phyloP scores from a whole-genome alignment of 2,888 invertebrate species.

The Mantis religiosa region DNA sequence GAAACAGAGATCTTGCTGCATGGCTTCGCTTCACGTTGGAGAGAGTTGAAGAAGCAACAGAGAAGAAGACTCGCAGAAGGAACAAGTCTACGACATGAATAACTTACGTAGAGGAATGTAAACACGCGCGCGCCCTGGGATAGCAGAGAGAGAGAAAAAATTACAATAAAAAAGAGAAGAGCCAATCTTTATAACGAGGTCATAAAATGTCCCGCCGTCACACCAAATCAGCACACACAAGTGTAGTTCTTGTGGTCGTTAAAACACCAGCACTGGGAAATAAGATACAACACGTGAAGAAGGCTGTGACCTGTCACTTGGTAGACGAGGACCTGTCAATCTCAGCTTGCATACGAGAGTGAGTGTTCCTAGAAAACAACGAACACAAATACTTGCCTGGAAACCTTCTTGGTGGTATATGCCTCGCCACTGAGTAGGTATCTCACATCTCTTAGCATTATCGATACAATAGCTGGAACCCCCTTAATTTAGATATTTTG shows the following conservation, averaged over 20 bases:
- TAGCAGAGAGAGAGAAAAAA: neutral
- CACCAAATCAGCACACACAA: conserved; percentile 5
- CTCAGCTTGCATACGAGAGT: neutral
- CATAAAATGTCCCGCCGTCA: conserved; percentile 26
- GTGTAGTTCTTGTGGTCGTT: conserved; percentile 5
- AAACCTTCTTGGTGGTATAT: neutral
- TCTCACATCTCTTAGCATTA: neutral
- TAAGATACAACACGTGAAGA: conserved; percentile 16
- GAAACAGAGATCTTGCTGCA: neutral
- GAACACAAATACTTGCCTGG: neutral
- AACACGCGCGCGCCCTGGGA: neutral
- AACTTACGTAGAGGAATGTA: neutral
- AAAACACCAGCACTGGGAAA: conserved; percentile 9
- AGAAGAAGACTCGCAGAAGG: neutral
- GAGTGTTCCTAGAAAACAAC: neutral
- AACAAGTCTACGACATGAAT: conserved; percentile 2
- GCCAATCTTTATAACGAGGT: conserved; percentile 28
- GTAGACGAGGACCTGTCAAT: conserved; percentile 14
- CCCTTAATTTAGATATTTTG: too few species aligned
- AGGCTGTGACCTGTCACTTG: conserved; percentile 3
- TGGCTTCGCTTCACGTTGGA: neutral
- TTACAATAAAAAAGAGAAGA: conserved; percentile 5
- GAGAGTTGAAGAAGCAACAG: neutral
- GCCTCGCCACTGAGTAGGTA: neutral
- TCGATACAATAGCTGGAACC: neutral